Base-by-base conservation (phyloP, 1,140 invertebrate genomes). In the Bombus sylvicola region DNA sequence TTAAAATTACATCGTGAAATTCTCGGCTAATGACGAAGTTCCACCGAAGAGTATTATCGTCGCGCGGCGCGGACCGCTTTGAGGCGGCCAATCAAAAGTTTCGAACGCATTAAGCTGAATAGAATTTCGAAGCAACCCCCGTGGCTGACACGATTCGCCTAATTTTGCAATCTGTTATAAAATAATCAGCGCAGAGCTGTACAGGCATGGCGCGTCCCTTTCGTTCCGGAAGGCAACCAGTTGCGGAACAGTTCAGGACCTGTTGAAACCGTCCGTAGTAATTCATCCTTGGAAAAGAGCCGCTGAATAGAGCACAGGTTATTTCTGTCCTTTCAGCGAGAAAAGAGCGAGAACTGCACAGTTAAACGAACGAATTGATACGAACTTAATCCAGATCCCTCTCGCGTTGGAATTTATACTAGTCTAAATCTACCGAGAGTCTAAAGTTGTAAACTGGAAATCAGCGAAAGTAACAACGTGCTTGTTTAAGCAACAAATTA, bases 11-110 rank as follows among this genome's bases (percentile, higher is more conserved):
- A 62, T 13, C 1, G 10, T 15, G 31, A 79, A 47, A 71, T 72
- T 57, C 76, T 22, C 28, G 39, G 18, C n/a, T 47, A 62, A 76
- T 47, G 64, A 75, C 28, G 31, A 69, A 57, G 62, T 86, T 86
- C 15, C 31, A 15, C 10, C 57, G 64, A 82, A 82, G 80, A 59
- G 39, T 59, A 53, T 86, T 83, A 89, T 81, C 34, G 62, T 3
- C 57, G 34, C 39, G 41, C 28, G 31, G 59, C 75, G 74, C 71
- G 34, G 22, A 3, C 18, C 37, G 43, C 72, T 87, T 89, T 71
- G 75, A 89, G 73, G 64, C 43, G 57, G 66, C 78, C 72, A 86
- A 89, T 86, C 68, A 87, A 89, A 86, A 81, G 68, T 90, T 90
- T 66, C 79, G 53, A 83, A 82, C 77, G 85, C 28, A 53, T 66